Evolutionary conservation across 2,113 vertebrate species (phyloP).

Genomic region (Chlamydotis undulata): DNA sequence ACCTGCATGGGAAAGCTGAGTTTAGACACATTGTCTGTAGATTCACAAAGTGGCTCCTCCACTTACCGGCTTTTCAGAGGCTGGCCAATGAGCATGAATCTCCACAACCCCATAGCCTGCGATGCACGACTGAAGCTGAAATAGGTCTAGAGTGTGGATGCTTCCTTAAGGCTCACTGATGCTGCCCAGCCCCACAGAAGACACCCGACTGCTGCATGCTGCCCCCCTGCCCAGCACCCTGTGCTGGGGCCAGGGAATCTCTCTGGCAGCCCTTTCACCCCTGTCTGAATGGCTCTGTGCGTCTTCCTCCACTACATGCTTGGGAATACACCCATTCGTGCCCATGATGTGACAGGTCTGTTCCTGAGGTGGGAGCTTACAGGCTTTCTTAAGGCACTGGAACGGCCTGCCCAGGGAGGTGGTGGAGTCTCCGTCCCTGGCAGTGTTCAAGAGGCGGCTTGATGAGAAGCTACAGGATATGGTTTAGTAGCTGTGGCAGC

Average conservation of each 20-base stretch:
- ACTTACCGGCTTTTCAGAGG: neutral
- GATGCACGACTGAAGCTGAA: neutral
- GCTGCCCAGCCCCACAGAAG: neutral
- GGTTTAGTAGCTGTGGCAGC: too few species aligned
- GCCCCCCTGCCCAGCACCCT: neutral
- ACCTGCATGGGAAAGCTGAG: constrained; percentile 2
- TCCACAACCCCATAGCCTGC: rapidly evolving
- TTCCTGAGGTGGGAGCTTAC: neutral
- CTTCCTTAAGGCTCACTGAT: neutral
- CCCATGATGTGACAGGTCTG: neutral
- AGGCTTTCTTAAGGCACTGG: too few species aligned
- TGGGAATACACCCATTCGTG: neutral
- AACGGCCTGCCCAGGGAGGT: too few species aligned
- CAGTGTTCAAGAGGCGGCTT: too few species aligned
- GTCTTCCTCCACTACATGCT: neutral
- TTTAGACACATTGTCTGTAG: neutral
- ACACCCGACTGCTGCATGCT: neutral
- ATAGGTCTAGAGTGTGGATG: rapidly evolving
- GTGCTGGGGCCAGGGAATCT: rapidly evolving
- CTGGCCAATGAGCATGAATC: neutral
- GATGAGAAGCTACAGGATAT: too few species aligned
- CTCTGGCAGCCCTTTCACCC: neutral
- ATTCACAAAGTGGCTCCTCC: neutral
- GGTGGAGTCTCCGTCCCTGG: too few species aligned
- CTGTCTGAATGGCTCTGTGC: neutral